A percentile compares a stretch with the other conserved stretches of the same genome.
These are phyloP conservation scores for Drosophila heteroneura DNA, from an alignment of 2,888 invertebrate species.

Conservation along the genomic window DNA sequence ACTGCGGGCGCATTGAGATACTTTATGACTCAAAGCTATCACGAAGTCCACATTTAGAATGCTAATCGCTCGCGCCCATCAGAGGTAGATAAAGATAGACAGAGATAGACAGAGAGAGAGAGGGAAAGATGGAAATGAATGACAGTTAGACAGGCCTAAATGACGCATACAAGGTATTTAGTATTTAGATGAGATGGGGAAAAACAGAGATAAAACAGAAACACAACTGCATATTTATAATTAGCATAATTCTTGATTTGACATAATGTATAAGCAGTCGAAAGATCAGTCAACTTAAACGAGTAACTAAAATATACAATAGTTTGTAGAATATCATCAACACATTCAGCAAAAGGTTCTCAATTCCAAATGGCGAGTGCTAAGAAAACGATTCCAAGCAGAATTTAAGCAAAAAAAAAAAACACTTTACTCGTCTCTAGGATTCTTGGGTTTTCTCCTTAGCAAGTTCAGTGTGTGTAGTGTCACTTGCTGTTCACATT, in stretches of 20 bases:
- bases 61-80: background rate
- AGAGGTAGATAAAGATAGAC: background rate
- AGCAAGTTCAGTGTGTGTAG: background rate
- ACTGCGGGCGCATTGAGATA: conserved; percentile 72
- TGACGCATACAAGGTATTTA: conserved; percentile 75
- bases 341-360: conserved; percentile 33
- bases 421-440: background rate
- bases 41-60: conserved; percentile 76
- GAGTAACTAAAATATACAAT: conserved; percentile 33
- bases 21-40: conserved; percentile 76
- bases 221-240: conserved; percentile 26
- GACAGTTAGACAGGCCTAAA: conserved; percentile 62
- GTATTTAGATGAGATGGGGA: conserved; percentile 40
- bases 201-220: background rate
- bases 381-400: background rate
- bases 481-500: conserved; percentile 10
- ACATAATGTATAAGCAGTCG: conserved; percentile 5
- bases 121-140: conserved; percentile 13
- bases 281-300: conserved; percentile 10
- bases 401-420: background rate
- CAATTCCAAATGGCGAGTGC: conserved; percentile 4
- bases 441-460: background rate
- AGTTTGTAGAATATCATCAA: conserved; percentile 26
- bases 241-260: conserved; percentile 47
- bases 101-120: conserved; percentile 1